These are phyloP conservation scores for Xylocampa areola DNA, from an alignment of 2,888 invertebrate species.

Conservation along the genomic window DNA sequence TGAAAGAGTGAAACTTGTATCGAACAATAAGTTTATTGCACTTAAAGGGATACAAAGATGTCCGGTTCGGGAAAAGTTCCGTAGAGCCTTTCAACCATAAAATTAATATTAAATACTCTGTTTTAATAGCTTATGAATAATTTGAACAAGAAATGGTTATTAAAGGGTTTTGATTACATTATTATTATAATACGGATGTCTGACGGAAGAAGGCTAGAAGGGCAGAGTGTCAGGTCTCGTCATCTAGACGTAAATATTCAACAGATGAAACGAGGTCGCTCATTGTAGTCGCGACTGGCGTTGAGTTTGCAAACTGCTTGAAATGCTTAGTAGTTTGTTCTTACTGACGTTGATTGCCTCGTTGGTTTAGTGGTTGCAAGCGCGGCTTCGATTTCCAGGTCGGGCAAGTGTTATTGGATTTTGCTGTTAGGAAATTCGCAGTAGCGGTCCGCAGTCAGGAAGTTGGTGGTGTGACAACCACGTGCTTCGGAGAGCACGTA, in stretches of 20 bases:
- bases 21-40: constrained; percentile 66
- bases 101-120: neutral
- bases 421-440: no score
- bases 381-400: no score
- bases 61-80: constrained; percentile 32
- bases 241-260: constrained; percentile 53
- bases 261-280: constrained; percentile 47
- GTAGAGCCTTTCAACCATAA: neutral
- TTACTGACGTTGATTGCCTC: no score
- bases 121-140: neutral
- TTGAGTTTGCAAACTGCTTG: constrained; percentile 26
- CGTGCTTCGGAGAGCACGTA: no score
- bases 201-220: constrained; percentile 46
- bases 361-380: no score
- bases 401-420: no score
- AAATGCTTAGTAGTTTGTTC: no score
- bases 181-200: constrained; percentile 24
- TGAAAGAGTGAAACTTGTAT: constrained; percentile 83
- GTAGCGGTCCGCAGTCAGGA: no score
- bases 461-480: no score
- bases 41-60: constrained; percentile 50
- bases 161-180: constrained; percentile 22
- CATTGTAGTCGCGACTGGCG: constrained; percentile 44
- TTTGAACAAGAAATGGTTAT: constrained; percentile 2
- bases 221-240: constrained; percentile 47